Conservation (phyloP, 2,888 invertebrate species). For the Calameuta idolon region DNA sequence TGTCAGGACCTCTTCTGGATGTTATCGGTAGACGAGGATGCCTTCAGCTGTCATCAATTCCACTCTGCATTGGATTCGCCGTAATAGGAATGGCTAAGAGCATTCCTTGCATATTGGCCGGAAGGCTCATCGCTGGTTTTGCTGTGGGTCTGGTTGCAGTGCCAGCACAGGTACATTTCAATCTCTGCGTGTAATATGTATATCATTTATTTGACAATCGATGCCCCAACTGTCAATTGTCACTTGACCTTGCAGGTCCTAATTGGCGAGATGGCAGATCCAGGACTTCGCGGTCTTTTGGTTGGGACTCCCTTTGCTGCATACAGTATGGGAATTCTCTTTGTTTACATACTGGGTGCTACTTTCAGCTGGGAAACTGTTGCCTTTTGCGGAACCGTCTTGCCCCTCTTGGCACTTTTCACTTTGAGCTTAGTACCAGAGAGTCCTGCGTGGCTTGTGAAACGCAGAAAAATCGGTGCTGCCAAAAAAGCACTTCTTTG, state of each 20-base stretch:
- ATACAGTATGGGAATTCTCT: constrained; percentile 80
- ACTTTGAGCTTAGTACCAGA: constrained; percentile 78
- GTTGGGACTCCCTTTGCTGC: constrained; percentile 81
- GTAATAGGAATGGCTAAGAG: constrained; percentile 68
- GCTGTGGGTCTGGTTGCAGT: constrained; percentile 81
- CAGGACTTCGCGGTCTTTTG: constrained; percentile 76
- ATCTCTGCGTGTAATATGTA: constrained; percentile 15
- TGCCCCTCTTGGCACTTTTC: constrained; percentile 73
- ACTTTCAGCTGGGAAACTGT: constrained; percentile 78
- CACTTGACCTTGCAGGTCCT: constrained; percentile 71
- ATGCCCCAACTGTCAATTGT: background rate
- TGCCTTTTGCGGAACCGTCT: constrained; percentile 73
- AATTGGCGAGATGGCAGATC: constrained; percentile 81
- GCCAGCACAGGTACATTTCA: constrained; percentile 75
- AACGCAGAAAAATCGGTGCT: constrained; percentile 70
- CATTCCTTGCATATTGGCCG: constrained; percentile 73
- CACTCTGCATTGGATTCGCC: constrained; percentile 79
- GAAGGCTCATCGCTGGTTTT: constrained; percentile 78
- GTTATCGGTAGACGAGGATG: constrained; percentile 76
- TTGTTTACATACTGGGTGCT: constrained; percentile 80
- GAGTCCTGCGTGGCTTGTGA: constrained; percentile 80
- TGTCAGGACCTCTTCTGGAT: constrained; percentile 80
- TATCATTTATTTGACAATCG: background rate
- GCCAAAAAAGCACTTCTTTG: constrained; percentile 72
- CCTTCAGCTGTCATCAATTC: constrained; percentile 75